These are phyloP conservation scores for Potamarius usumacintae DNA, from an alignment of 2,113 vertebrate species.

Conservation along the genomic window DNA sequence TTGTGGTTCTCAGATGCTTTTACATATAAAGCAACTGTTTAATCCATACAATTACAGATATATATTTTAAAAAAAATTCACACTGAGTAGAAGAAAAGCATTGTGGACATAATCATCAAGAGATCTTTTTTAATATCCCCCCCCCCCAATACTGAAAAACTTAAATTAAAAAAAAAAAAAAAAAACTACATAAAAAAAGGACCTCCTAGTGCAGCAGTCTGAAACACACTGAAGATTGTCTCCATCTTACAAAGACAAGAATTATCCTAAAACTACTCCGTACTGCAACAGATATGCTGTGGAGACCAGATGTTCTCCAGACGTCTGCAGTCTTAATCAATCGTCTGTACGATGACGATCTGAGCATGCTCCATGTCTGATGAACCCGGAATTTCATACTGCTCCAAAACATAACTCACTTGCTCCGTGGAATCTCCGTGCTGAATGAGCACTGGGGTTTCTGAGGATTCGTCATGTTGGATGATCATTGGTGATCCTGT, in stretches of 20 bases:
- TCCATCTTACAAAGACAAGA: background rate
- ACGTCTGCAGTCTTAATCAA: slow-evolving; percentile 28
- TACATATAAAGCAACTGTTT: slow-evolving; percentile 10
- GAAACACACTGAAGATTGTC: background rate
- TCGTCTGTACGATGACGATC: slow-evolving; percentile 58
- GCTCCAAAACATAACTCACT: slow-evolving; percentile 53
- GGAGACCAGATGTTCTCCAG: slow-evolving; percentile 4
- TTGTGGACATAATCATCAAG: background rate
- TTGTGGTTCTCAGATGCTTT: slow-evolving; percentile 1
- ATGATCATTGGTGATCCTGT: slow-evolving; percentile 44
- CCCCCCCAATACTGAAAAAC: background rate
- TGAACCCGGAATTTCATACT: slow-evolving; percentile 53
- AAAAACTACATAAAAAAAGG: slow-evolving; percentile 21
- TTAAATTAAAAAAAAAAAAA: slow-evolving; percentile 25
- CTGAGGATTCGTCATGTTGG: slow-evolving; percentile 41
- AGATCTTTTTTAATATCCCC: background rate
- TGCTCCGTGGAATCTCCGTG: slow-evolving; percentile 45
- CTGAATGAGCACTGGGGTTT: slow-evolving; percentile 47
- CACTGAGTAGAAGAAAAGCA: slow-evolving; percentile 2
- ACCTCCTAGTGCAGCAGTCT: background rate
- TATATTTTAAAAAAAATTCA: background rate
- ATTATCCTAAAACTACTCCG: background rate
- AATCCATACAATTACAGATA: slow-evolving; percentile 12
- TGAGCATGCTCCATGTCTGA: slow-evolving; percentile 54
- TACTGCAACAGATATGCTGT: background rate